Conservation (phyloP, 1,140 invertebrate species). For the Telenomus remus region DNA sequence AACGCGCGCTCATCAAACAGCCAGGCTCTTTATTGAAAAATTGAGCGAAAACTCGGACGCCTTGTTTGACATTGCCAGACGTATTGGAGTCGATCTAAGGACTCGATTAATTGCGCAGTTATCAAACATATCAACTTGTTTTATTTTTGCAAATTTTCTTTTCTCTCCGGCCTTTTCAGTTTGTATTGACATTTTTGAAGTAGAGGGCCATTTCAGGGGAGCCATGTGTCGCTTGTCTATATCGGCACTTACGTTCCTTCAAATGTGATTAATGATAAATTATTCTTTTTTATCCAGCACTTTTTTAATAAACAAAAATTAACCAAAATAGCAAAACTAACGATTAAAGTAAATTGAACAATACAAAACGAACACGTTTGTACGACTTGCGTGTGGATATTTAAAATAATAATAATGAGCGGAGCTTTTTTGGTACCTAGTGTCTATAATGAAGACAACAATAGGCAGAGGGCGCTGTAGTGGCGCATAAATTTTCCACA, state of each 20-base stretch:
- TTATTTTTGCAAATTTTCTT: not conserved
- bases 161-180: conserved; percentile 11
- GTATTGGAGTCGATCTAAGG: conserved; percentile 15
- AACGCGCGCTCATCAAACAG: conserved; percentile 19
- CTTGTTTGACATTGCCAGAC: conserved; percentile 18
- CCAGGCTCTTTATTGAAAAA: conserved; percentile 29
- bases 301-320: conserved; percentile 22
- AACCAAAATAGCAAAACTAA: no score
- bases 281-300: conserved; percentile 54
- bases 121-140: not conserved
- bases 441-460: no score
- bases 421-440: no score
- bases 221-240: not conserved
- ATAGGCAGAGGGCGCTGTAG: no score
- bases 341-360: no score
- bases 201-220: not conserved
- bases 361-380: no score
- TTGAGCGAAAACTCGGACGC: conserved; percentile 2
- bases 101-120: conserved; percentile 10
- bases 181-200: not conserved
- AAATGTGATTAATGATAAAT: conserved; percentile 15
- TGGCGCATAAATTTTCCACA: no score
- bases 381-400: no score
- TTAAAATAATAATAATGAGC: no score
- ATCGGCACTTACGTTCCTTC: conserved; percentile 9